Percentiles rank a stretch among this genome's conserved stretches.
phyloP scores from a whole-genome alignment of 2,888 invertebrate genomes.

The Scaptomyza caliginosa region DNA sequence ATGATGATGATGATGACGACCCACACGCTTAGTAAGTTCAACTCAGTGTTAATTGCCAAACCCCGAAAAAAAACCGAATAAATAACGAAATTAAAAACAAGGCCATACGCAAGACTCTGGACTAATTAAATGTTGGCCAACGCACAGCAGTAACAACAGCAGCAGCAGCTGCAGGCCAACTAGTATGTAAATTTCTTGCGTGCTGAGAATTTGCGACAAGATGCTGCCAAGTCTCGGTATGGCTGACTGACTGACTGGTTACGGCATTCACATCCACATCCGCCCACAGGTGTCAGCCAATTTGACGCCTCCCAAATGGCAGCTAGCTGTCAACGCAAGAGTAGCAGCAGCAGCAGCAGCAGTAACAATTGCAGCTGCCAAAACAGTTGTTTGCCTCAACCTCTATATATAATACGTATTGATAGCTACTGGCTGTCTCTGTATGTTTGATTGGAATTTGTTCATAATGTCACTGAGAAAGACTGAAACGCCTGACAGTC shows the following conservation, averaged over 20 bases:
- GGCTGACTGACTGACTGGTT: constrained; percentile 2
- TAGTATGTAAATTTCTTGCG: constrained; percentile 51
- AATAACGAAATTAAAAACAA: constrained; percentile 48
- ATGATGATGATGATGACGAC: constrained; percentile 38
- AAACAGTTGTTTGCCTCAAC: constrained; percentile 23
- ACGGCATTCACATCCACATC: constrained; percentile 5
- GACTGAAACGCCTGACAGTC: constrained; percentile 43
- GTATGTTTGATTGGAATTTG: constrained; percentile 65
- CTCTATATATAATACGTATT: constrained; percentile 30
- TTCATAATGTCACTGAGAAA: constrained; percentile 32
- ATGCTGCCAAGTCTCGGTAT: constrained; percentile 39
- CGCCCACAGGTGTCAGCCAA: constrained; percentile 68
- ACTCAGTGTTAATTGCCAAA: constrained; percentile 76
- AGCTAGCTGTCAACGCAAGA: constrained; percentile 63
- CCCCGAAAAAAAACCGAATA: constrained; percentile 47
- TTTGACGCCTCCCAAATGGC: constrained; percentile 59
- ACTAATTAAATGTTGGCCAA: constrained; percentile 75
- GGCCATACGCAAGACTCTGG: constrained; percentile 63
- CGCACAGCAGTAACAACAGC: constrained; percentile 22
- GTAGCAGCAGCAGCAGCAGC: constrained; percentile 36
- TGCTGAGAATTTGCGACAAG: constrained; percentile 51
- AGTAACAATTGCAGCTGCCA: constrained; percentile 53
- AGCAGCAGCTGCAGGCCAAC: constrained; percentile 36
- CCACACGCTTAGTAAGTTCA: constrained; percentile 67
- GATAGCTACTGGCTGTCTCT: constrained; percentile 30